Percentiles rank a stretch among this genome's conserved stretches.
Conservation (phyloP, 2,797 vertebrate genomes). For the Trematomus bernacchii region DNA sequence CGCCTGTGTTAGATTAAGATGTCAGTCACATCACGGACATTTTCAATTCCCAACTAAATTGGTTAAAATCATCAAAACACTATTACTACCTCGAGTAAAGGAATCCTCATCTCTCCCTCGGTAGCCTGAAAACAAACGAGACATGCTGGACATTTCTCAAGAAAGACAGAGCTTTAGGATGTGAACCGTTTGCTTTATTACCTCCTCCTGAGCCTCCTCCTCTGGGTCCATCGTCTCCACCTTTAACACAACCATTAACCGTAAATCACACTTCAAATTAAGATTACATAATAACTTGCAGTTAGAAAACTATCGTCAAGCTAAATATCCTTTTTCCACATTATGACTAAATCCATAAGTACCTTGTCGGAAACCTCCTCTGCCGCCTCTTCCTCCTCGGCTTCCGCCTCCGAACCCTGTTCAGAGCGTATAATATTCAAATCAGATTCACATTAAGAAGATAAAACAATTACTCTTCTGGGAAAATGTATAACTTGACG, state of each 20-base stretch:
- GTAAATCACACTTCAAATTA: neutral
- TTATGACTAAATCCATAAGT: too few relatives aligned
- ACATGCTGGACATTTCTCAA: neutral
- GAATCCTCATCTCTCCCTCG: slow-evolving; percentile 85
- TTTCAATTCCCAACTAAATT: rapidly evolving
- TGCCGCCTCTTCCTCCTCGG: slow-evolving; percentile 51
- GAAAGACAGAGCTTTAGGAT: neutral
- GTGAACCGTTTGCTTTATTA: neutral
- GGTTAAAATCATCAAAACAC: neutral
- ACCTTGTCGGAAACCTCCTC: slow-evolving; percentile 60
- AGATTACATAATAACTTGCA: too few relatives aligned
- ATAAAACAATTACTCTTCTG: neutral
- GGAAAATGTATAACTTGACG: neutral
- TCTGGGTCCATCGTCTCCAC: slow-evolving; percentile 47
- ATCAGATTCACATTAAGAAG: neutral
- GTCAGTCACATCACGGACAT: neutral
- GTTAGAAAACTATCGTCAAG: too few relatives aligned
- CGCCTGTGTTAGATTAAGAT: slow-evolving; percentile 40
- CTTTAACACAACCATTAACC: slow-evolving; percentile 52
- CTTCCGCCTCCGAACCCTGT: slow-evolving; percentile 61
- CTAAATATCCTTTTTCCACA: too few relatives aligned
- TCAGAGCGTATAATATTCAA: neutral
- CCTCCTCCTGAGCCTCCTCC: slow-evolving; percentile 71
- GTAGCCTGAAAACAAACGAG: slow-evolving; percentile 74
- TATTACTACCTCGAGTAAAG: slow-evolving; percentile 63